Base-by-base conservation (phyloP, 2,113 vertebrate genomes). In the Seriola quinqueradiata region DNA sequence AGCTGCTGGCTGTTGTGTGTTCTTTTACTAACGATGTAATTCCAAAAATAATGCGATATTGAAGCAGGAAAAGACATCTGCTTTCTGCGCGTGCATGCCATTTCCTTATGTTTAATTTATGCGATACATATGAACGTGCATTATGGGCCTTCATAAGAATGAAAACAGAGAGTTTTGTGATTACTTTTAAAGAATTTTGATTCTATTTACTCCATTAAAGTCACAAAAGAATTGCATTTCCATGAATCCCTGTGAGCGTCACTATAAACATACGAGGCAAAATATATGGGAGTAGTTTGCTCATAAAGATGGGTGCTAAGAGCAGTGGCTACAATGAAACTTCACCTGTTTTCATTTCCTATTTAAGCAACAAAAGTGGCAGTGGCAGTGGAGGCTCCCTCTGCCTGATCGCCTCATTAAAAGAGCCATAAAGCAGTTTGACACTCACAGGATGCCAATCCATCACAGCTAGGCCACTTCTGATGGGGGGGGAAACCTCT, bases 371-470 rank as follows among this genome's bases (percentile, higher is more conserved):
- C 68, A 83, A 75, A 65, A 83, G 84, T 61, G 81, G 82, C 85
- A 14, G 82, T 19, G 52, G 77, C 77, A 54, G 81, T 54, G 52
- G 68, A 76, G 66, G 78, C 81, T 79, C 65, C 82, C 86, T 85
- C 80, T 55, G 84, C 84, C 87, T 88, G 81, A 89, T 91, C 86
- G 91, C 87, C 94, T 95, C 93, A 95, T 95, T 95, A 94, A 90
- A 52, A 92, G 90, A 90, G 75, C 92, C 88, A 91, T 93, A 93
- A 93, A 94, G 92, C 89, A 87, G 90, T 92, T 94, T 93, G 93
- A 94, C 93, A 92, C 91, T 91, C 88, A 81, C 87, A 90, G 89
- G 92, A 93, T 91, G 93, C 92, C 94, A 95, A 92, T 95, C 93
- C 93, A 95, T 95, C 94, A 95, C 89, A 85, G 89, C 85, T 67